phyloP scores from a whole-genome alignment of 92 coral and sea anemone species.

The Virgularia gustaviana region DNA sequence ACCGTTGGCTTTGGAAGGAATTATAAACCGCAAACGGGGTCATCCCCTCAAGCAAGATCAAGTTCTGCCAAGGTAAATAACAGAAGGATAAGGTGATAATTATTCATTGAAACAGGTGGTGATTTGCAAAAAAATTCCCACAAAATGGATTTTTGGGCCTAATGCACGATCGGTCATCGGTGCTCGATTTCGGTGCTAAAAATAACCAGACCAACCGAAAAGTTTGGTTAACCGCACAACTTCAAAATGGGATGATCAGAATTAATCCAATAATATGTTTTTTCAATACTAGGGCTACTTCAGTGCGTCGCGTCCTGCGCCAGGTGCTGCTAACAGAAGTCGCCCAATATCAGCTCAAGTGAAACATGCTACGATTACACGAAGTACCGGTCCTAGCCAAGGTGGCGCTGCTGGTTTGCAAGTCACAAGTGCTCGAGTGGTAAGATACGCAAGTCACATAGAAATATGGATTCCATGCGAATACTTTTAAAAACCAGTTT shows the following conservation, averaged over 20 bases:
- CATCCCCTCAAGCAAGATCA: constrained; percentile 24
- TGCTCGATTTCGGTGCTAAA: too few relatives aligned
- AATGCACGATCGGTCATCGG: too few relatives aligned
- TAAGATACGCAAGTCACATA: constrained; percentile 36
- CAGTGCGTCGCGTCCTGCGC: constrained; percentile 32
- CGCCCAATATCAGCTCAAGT: constrained; percentile 95
- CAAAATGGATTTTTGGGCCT: too few relatives aligned
- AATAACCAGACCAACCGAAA: too few relatives aligned
- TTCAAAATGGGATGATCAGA: constrained; percentile 58
- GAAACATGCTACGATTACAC: constrained; percentile 84
- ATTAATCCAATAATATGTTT: constrained; percentile 35
- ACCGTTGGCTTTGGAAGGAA: constrained; percentile 83
- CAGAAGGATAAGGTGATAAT: too few relatives aligned
- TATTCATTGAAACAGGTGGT: too few relatives aligned
- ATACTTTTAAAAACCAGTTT: too few relatives aligned
- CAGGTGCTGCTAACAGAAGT: constrained; percentile 77
- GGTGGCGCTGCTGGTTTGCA: constrained; percentile 45
- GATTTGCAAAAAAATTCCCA: too few relatives aligned
- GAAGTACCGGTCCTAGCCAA: constrained; percentile 71
- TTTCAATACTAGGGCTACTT: background rate
- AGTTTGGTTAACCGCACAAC: background rate
- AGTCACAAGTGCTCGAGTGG: constrained; percentile 95
- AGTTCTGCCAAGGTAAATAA: constrained; percentile 15
- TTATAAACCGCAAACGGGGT: constrained; percentile 43
- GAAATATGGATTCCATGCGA: background rate